Percentiles rank a stretch among this genome's conserved stretches.
These are phyloP conservation scores for Drosophila meridionalis DNA, from an alignment of 2,888 invertebrate genomes.

Conservation along the genomic window DNA sequence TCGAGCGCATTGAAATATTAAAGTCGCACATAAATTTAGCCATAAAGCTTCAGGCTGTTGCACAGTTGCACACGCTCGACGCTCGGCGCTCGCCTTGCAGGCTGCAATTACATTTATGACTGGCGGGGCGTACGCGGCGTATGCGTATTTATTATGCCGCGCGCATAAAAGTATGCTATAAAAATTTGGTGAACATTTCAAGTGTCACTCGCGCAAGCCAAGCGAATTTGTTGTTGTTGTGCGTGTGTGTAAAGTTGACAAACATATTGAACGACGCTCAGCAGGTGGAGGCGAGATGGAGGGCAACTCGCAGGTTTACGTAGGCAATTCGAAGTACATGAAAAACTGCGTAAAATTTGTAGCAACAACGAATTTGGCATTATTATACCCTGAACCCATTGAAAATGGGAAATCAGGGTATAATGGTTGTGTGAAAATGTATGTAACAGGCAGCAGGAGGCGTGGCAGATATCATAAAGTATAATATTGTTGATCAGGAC, in stretches of 20 bases:
- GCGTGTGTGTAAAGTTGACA: neutral
- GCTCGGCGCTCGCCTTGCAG: constrained; percentile 23
- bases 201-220: constrained; percentile 1
- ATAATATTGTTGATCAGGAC: too few species aligned
- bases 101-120: constrained; percentile 55
- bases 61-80: neutral
- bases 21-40: constrained; percentile 39
- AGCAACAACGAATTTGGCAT: neutral
- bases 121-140: constrained; percentile 39
- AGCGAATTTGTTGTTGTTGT: neutral
- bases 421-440: too few species aligned
- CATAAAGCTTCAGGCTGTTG: constrained; percentile 36
- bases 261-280: neutral
- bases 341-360: neutral
- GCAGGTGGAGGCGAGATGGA: too few species aligned
- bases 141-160: constrained; percentile 48
- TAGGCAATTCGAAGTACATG: neutral
- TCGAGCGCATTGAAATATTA: constrained; percentile 45
- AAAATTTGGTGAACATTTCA: constrained; percentile 38
- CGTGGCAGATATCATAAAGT: too few species aligned
- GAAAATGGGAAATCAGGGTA: too few species aligned
- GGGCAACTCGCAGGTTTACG: neutral
- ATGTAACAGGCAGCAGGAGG: too few species aligned
- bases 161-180: constrained; percentile 58
- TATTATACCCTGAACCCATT: neutral